phyloP scores from a whole-genome alignment of 2,888 invertebrate genomes.

The Pachycephus smyrnensis region DNA sequence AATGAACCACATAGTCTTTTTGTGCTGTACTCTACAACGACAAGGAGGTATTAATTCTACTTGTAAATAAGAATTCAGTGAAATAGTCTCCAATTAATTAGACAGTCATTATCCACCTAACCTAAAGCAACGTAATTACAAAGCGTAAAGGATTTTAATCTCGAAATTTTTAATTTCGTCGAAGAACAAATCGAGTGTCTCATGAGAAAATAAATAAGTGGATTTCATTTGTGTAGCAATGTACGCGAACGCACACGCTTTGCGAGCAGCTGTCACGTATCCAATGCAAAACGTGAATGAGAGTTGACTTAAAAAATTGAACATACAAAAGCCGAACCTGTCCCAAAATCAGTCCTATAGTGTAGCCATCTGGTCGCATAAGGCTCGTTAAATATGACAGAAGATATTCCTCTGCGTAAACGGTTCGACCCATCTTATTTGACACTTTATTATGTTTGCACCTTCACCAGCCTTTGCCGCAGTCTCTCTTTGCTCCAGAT shows the following conservation, averaged over 20 bases:
- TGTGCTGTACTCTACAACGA: slow-evolving; percentile 72
- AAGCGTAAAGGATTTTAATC: not conserved
- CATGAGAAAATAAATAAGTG: not conserved
- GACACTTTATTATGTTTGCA: not conserved
- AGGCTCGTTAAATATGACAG: slow-evolving; percentile 77
- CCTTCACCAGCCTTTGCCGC: not conserved
- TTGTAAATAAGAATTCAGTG: not conserved
- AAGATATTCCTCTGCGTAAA: slow-evolving; percentile 77
- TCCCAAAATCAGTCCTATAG: slow-evolving; percentile 82
- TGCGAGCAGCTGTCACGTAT: slow-evolving; percentile 2
- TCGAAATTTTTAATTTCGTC: not conserved
- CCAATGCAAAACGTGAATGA: not conserved
- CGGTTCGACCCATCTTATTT: slow-evolving; percentile 75
- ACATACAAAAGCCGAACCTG: slow-evolving; percentile 72
- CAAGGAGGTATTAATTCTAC: slow-evolving; percentile 6
- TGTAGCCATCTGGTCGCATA: slow-evolving; percentile 73
- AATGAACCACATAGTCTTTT: slow-evolving; percentile 82
- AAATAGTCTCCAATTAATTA: not conserved
- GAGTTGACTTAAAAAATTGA: not conserved
- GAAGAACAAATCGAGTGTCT: not conserved
- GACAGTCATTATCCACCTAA: slow-evolving; percentile 11
- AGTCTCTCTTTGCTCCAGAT: not conserved
- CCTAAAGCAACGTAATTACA: not conserved
- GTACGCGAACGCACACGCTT: not conserved
- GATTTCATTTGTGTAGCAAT: not conserved